Conservation (phyloP, 2,888 invertebrate species). For the Phragmatobia fuliginosa region DNA sequence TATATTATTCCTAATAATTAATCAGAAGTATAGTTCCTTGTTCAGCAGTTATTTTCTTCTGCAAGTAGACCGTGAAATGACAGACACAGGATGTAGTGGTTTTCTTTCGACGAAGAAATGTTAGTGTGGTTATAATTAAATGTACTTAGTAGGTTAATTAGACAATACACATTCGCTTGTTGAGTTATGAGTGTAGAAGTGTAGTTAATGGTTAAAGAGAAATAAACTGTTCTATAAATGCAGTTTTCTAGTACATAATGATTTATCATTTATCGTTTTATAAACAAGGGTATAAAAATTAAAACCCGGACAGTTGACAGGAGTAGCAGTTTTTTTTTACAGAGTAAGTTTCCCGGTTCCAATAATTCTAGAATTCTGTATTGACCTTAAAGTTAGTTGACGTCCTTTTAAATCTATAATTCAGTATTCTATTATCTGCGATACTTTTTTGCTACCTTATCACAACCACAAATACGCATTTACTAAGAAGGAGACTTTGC, state of each 20-base stretch:
- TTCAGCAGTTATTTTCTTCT: slow-evolving; percentile 51
- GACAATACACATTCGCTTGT: slow-evolving; percentile 7
- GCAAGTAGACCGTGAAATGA: slow-evolving; percentile 70
- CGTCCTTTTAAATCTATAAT: too few species aligned
- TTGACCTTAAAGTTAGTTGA: too few species aligned
- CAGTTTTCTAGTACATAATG: not conserved
- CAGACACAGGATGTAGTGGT: slow-evolving; percentile 38
- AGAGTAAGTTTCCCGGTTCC: too few species aligned
- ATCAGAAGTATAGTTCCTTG: slow-evolving; percentile 43
- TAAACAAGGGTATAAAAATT: too few species aligned
- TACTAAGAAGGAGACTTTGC: too few species aligned
- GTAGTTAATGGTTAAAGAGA: not conserved
- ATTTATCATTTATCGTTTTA: too few species aligned
- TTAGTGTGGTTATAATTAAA: slow-evolving; percentile 27
- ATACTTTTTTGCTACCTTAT: not conserved
- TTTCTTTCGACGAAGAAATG: slow-evolving; percentile 36
- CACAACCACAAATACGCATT: too few species aligned
- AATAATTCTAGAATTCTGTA: too few species aligned
- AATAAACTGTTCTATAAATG: not conserved
- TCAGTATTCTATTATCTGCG: too few species aligned
- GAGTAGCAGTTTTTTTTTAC: too few species aligned
- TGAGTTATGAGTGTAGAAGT: not conserved
- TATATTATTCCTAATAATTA: slow-evolving; percentile 20
- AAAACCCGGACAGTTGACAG: too few species aligned
- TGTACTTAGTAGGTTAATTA: slow-evolving; percentile 25